These are phyloP conservation scores for rat (Rattus norvegicus) DNA, from an alignment of 2,113 vertebrate genomes.

Conservation along the genomic window GRCr8 NC_086031.1:43123501-43124000, in stretches of 20 bases:
- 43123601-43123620: conserved; percentile 74
- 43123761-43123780: background rate
- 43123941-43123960: background rate
- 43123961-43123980: background rate
- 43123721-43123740: conserved; percentile 55
- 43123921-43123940: background rate
- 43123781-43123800: background rate
- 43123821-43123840: background rate
- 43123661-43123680: conserved; percentile 67
- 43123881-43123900: background rate
- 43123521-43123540: conserved; percentile 80
- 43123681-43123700: background rate
- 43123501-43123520: conserved; percentile 70
- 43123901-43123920: background rate
- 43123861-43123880: background rate
- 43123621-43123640: conserved; percentile 66
- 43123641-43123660: conserved; percentile 70
- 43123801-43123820: background rate
- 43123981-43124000: background rate
- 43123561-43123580: conserved; percentile 79
- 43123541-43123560: conserved; percentile 71
- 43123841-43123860: conserved; percentile 17
- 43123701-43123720: conserved; percentile 31
- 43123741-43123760: conserved; percentile 40
- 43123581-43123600: conserved; percentile 63